These are phyloP conservation scores for Colistium nudipinnis DNA, from an alignment of 2,113 vertebrate genomes.

Conservation along the genomic window DNA sequence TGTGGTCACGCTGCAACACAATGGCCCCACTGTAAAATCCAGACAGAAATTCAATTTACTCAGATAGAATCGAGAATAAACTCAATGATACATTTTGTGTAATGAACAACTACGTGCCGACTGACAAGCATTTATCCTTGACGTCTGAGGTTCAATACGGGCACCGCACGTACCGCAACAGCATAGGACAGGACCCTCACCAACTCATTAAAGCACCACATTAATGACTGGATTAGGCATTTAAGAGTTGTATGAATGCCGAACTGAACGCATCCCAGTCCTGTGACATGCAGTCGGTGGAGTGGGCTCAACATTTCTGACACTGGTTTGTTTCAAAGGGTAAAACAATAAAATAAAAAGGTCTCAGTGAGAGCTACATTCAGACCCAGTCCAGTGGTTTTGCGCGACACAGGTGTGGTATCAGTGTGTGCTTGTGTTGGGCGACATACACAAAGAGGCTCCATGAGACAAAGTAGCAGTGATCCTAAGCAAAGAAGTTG, in stretches of 20 bases:
- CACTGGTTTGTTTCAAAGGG: conserved; percentile 5
- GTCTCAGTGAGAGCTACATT: neutral
- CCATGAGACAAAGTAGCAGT: neutral
- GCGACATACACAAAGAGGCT: neutral
- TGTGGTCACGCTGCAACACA: neutral
- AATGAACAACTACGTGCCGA: neutral
- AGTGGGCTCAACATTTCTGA: neutral
- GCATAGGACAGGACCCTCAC: neutral
- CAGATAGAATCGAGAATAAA: neutral
- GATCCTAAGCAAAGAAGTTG: neutral
- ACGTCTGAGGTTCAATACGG: neutral
- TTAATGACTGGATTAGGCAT: neutral
- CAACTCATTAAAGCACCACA: neutral
- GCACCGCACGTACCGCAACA: neutral
- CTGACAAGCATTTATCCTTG: neutral
- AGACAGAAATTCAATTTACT: neutral
- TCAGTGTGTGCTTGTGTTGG: conserved; percentile 4
- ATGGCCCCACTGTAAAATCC: neutral
- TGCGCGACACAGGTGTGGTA: too few relatives aligned
- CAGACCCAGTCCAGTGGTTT: neutral
- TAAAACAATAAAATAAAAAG: neutral
- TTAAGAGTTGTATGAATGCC: neutral
- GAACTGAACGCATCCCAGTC: neutral
- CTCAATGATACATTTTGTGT: neutral
- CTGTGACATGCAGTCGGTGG: neutral